phyloP scores from a whole-genome alignment of 1,140 invertebrate genomes.

The Polypedilum vanderplanki region DNA sequence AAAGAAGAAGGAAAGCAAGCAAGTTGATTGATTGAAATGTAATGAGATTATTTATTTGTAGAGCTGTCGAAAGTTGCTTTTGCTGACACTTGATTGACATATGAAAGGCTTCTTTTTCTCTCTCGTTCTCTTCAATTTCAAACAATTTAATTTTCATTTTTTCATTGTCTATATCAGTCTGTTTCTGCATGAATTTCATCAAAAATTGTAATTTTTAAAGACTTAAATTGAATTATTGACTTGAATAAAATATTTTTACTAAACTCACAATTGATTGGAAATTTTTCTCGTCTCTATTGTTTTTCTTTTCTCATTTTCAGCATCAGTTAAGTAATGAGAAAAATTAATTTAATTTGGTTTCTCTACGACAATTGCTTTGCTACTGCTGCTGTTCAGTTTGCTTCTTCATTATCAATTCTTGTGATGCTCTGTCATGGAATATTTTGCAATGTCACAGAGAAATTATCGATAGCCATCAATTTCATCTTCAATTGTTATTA shows the following conservation, averaged over 20 bases:
- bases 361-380: no score
- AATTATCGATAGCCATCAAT: constrained; percentile 6
- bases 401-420: constrained; percentile 22
- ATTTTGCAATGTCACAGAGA: neutral
- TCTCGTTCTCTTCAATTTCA: neutral
- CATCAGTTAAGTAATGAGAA: constrained; percentile 18
- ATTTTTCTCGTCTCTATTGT: no score
- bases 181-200: no score
- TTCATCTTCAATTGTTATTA: neutral
- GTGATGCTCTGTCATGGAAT: constrained; percentile 21
- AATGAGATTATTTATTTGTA: constrained; percentile 27
- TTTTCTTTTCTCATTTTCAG: neutral
- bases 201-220: no score
- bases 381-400: neutral
- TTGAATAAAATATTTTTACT: no score
- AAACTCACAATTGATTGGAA: no score
- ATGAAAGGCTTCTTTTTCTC: constrained; percentile 26
- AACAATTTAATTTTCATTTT: neutral
- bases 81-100: constrained; percentile 24
- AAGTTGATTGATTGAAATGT: constrained; percentile 22
- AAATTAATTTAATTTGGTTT: constrained; percentile 3
- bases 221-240: no score
- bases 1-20: neutral
- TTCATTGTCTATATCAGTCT: neutral
- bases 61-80: neutral